Evolutionary conservation across 1,140 invertebrate species (phyloP).

Genomic region (Akabosia matsudoensis): DNA sequence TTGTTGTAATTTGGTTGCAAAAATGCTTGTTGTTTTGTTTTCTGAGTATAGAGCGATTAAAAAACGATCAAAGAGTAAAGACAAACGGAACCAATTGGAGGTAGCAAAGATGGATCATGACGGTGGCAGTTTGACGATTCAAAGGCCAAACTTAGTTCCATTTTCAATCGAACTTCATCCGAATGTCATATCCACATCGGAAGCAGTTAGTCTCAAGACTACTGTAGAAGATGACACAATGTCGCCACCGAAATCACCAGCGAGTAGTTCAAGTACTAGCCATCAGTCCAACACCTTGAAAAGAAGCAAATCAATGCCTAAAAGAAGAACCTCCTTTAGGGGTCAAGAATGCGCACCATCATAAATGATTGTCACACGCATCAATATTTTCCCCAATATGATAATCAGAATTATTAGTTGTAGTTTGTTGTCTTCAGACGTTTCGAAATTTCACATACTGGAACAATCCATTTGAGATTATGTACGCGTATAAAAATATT

Average conservation of each 20-base stretch:
- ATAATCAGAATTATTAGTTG: no score
- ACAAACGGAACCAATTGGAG: background rate
- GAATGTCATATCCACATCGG: background rate
- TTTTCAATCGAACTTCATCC: constrained; percentile 11
- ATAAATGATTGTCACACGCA: background rate
- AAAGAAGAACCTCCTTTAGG: constrained; percentile 32
- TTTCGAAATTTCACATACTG: no score
- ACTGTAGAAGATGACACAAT: background rate
- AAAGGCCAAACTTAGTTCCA: background rate
- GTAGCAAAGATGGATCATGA: constrained; percentile 2
- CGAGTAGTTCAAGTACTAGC: background rate
- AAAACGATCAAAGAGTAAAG: constrained; percentile 11
- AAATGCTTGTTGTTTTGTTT: constrained; percentile 12
- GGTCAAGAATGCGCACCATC: constrained; percentile 42
- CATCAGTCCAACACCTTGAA: constrained; percentile 23
- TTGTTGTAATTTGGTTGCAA: constrained; percentile 7
- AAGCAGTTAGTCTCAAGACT: background rate
- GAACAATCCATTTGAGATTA: no score
- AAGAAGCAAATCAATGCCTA: constrained; percentile 44
- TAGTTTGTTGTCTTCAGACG: no score
- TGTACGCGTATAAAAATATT: no score
- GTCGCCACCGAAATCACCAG: background rate
- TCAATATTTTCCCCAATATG: no score
- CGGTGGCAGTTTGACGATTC: background rate
- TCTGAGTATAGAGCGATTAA: background rate